Evolutionary conservation across 2,888 invertebrate genomes (phyloP), one percentile per base, ranked within the genome.

Genomic region (Apotomis turbidana): DNA sequence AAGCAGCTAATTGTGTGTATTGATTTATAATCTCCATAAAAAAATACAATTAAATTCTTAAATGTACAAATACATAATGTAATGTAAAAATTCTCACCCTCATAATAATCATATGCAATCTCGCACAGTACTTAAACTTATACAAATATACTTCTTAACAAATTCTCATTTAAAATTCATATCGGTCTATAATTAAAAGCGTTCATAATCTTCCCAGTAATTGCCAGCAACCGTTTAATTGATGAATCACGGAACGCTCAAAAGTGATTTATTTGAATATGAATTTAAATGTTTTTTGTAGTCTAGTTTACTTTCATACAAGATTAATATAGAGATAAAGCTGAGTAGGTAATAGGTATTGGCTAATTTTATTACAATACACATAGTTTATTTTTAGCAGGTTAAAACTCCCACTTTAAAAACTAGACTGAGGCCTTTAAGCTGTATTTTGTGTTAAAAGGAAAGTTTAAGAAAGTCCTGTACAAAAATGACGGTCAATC

Each of bases 161-260:
- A 68, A 75, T 79, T 80, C 83, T 80, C 81, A 87, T 87, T 86
- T 84, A 71, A 84, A 78, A 85, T 86, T 84, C 81, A 83, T 86
- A 82, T 85, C 79, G 78, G 77, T 80, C 84, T 86, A 82, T 86
- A 87, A 88, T 87, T 87, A 87, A 85, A 85, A 82, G 78, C 80
- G 77, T 76, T 80, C 83, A 85, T 86, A 85, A 86, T 81, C 80
- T 78, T 75, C 78, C 75, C 80, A 79, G 84, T 85, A 87, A 88
- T 89, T 87, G 88, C 86, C 79, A 78, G 81, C 83, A 82, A 81
- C 78, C 79, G 75, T 79, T 81, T 89, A 90, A 90, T 89, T 87
- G 87, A 89, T 87, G 84, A 85, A 86, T 85, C 88, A 87, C 86
- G 88, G 77, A 71, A 75, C 76, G 73, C 66, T 79, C 74, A 76